Conservation (phyloP, 2,113 vertebrate genomes). For the Pholis gunnellus region DNA sequence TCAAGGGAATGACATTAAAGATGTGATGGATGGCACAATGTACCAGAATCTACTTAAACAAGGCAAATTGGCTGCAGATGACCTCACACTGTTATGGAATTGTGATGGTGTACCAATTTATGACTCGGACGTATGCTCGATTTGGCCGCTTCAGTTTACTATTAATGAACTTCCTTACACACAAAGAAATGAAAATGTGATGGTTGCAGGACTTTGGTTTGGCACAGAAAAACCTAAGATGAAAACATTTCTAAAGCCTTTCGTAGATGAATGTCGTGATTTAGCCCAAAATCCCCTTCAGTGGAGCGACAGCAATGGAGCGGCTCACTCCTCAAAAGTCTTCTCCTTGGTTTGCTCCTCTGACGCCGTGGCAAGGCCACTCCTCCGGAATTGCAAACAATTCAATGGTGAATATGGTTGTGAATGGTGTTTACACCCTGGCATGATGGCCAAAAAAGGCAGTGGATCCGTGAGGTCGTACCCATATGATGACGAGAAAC, state of each 20-base stretch:
- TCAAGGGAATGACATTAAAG: constrained; percentile 5
- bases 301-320: too few relatives aligned
- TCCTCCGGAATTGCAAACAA: too few relatives aligned
- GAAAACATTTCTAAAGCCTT: too few relatives aligned
- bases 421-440: constrained; percentile 47
- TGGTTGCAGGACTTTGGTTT: too few relatives aligned
- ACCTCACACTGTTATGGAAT: constrained; percentile 37
- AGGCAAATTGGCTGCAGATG: constrained; percentile 17
- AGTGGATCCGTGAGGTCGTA: neutral
- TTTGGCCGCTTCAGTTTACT: constrained; percentile 52
- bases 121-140: neutral
- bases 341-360: too few relatives aligned
- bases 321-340: too few relatives aligned
- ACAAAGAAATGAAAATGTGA: neutral
- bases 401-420: too few relatives aligned
- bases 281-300: too few relatives aligned
- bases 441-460: constrained; percentile 12
- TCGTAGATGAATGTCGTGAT: too few relatives aligned
- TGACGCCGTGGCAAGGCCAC: too few relatives aligned
- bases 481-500: constrained; percentile 6
- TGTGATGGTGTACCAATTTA: constrained; percentile 27
- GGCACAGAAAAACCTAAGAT: too few relatives aligned
- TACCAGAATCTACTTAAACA: constrained; percentile 40
- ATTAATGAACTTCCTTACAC: constrained; percentile 42
- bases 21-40: constrained; percentile 45